Evolutionary conservation across 2,797 vertebrate species (phyloP), one percentile per base, ranked within the genome.

Genomic region (Premnoplex brunnescens): DNA sequence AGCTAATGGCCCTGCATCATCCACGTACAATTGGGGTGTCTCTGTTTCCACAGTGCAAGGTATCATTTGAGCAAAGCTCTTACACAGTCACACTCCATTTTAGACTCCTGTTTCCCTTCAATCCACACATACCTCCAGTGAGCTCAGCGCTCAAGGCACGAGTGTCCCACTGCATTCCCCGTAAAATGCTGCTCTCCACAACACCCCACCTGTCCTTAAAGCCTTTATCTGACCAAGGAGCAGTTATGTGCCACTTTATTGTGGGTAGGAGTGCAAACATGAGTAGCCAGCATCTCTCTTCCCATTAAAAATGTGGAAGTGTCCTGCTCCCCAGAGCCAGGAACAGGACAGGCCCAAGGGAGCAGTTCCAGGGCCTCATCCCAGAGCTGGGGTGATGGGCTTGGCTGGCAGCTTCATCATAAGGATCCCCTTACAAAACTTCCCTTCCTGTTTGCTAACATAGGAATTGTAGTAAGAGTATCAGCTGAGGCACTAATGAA

Each of bases 21-120:
- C 75, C 78, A 54, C 0, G 0, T 5, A 30, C 1, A 0, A 22
- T 27, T 63, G 14, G 34, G 32, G 26, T 51, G 66, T 59, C 62
- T 52, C 46, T 32, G 62, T 48, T 91, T 87, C 21, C 84, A 64
- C 77, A 41, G 19, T 18, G n/a, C 60, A 80, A n/a, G n/a, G 4
- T 27, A 82, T 30, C 72, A 68, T 63, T 62, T 43, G 10, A 88
- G 24, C 24, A 68, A 39, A 9, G n/a, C 54, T 85, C 54, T 63
- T 36, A 32, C 21, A 37, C 51, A 83, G 48, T 46, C 39, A 52
- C 0, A 0, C 26, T 91, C 49, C 8, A 16, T 48, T 92, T 88
- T 30, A 66, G 48, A 51, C 39, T 43, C 27, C 9, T 2, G 7
- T 36, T 89, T 54, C 55, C 78, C 58, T 90, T 64, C n/a, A 36